Conservation (phyloP, 2,888 invertebrate genomes). For the Scotopteryx bipunctaria region DNA sequence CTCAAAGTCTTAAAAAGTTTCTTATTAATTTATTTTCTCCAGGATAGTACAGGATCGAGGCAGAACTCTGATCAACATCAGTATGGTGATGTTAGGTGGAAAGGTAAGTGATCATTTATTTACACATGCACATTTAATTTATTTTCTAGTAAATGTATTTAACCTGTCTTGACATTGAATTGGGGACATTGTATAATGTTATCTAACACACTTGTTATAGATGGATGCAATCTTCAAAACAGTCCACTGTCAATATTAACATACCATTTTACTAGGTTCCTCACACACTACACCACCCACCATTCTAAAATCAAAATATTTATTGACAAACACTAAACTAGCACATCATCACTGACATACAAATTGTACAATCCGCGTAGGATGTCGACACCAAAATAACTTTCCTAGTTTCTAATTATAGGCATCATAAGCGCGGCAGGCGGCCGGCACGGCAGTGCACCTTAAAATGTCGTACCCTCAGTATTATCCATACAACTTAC, state of each 20-base stretch:
- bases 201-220: conserved; percentile 9
- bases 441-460: conserved; percentile 42
- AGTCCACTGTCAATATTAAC: not conserved
- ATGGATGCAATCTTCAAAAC: not conserved
- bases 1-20: no score
- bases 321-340: conserved; percentile 29
- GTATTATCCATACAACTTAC: conserved; percentile 55
- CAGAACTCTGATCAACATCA: conserved; percentile 26
- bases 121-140: not conserved
- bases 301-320: conserved; percentile 30
- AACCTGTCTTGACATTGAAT: conserved; percentile 19
- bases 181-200: conserved; percentile 3
- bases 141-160: not conserved
- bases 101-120: conserved; percentile 18
- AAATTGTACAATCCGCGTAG: conserved; percentile 35
- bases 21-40: not conserved
- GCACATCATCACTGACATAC: conserved; percentile 30
- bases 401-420: conserved; percentile 76
- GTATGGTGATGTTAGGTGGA: conserved; percentile 31
- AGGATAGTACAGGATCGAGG: conserved; percentile 29
- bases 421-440: conserved; percentile 50
- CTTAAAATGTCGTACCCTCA: conserved; percentile 55
- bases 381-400: conserved; percentile 66
- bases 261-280: conserved; percentile 34
- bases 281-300: conserved; percentile 23